Evolutionary conservation across 2,888 invertebrate genomes (phyloP), one percentile per base, ranked within the genome.

Genomic region (Heterodera filipjevi): DNA sequence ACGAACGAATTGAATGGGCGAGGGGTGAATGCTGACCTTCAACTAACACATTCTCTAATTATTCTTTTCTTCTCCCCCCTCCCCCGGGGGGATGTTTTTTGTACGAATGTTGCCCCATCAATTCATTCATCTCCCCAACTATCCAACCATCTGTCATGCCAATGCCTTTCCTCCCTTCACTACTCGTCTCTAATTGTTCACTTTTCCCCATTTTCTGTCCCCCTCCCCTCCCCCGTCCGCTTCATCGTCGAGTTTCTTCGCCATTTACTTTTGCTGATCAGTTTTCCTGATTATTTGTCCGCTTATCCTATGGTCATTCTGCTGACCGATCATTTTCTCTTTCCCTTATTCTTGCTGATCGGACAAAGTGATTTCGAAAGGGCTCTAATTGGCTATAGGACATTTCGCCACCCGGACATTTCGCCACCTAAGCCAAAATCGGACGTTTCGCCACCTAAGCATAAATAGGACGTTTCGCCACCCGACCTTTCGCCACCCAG

Each of bases 81-180:
- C 59, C 59, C 59, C 59, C 59, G n/a, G n/a, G 59, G 59, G 59
- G 12, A 27, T 59, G 59, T 59, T 59, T 59, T 59, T 59, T 59
- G 22, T 27, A 59, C 27, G 12, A 27, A 27, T 59, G 59, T 59
- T 59, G n/a, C 59, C 59, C 59, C 49, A 39, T 39, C 39, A 39
- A 53, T 53, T 53, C 53, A 53, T 53, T 22, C 53, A 22, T 53
- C 59, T 12, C 59, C 59, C 27, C 59, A n/a, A 6, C 59, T 12
- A 12, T n/a, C 59, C 22, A 22, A 3, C 59, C 49, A 49, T 49
- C 49, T 49, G 49, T 19, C 19, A 14, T 49, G 49, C 49, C 14
- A 49, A 19, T 49, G 39, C 39, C 39, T 12, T 1, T 39, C 12
- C 39, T 12, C 16, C 16, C 16, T 49, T 49, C 27, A n/a, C n/a